A percentile compares a stretch with the other conserved stretches of the same genome.
These are phyloP conservation scores for Perccottus glenii DNA, from an alignment of 2,113 vertebrate species.

Conservation along the genomic window DNA sequence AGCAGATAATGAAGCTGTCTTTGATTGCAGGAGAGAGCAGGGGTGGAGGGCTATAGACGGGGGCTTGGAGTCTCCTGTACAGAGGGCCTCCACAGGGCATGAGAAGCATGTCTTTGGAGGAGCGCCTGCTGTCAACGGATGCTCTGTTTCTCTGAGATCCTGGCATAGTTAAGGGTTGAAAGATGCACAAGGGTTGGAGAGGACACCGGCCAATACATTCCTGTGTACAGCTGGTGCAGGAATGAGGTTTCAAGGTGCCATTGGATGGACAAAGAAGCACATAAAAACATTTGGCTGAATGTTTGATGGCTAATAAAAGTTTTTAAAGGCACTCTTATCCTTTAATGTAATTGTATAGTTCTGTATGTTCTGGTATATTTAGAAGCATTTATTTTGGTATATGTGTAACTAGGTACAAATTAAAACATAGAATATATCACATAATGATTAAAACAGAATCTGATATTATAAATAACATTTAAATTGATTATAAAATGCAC, in stretches of 20 bases:
- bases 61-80: conserved; percentile 28
- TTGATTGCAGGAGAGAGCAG: conserved; percentile 69
- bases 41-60: conserved; percentile 30
- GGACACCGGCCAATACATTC: conserved; percentile 56
- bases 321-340: neutral
- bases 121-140: conserved; percentile 68
- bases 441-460: too few species aligned
- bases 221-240: conserved; percentile 51
- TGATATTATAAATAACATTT: too few species aligned
- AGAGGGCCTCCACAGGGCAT: conserved; percentile 64
- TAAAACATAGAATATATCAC: too few species aligned
- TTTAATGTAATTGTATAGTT: too few species aligned
- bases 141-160: conserved; percentile 67
- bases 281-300: neutral
- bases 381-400: too few species aligned
- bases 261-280: conserved; percentile 18
- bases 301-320: neutral
- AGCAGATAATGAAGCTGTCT: conserved; percentile 86
- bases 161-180: conserved; percentile 66
- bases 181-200: conserved; percentile 58
- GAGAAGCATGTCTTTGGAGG: conserved; percentile 76
- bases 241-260: conserved; percentile 40
- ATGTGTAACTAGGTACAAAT: too few species aligned
- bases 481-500: too few species aligned
- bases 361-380: too few species aligned